phyloP scores from a whole-genome alignment of 2,113 vertebrate genomes.

The Ammodytes marinus region DNA sequence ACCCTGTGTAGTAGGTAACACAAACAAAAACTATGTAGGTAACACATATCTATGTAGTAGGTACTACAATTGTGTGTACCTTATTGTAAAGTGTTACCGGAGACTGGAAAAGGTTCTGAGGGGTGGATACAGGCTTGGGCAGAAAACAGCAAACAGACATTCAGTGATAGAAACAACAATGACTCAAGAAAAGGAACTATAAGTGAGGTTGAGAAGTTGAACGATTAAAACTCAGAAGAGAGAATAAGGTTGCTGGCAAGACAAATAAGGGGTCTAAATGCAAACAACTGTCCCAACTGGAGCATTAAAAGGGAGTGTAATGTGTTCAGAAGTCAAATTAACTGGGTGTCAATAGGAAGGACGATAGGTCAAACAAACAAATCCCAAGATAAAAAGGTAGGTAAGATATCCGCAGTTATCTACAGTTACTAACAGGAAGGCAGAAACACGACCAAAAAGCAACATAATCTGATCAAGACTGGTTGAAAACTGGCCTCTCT shows the following conservation, averaged over 20 bases:
- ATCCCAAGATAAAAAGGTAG: neutral
- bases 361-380: neutral
- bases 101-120: neutral
- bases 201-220: neutral
- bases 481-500: neutral
- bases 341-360: neutral
- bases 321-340: conserved; percentile 13
- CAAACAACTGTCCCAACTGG: neutral
- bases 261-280: neutral
- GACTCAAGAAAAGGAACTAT: conserved; percentile 10
- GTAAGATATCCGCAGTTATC: neutral
- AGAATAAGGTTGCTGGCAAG: conserved; percentile 12
- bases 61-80: too few relatives aligned
- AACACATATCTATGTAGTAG: too few relatives aligned
- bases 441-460: conserved; percentile 7
- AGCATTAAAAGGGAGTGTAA: neutral
- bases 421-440: conserved; percentile 5
- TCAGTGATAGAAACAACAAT: neutral
- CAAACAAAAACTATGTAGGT: too few relatives aligned
- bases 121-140: neutral
- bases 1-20: too few relatives aligned
- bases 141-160: conserved; percentile 3
- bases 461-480: neutral
- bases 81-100: too few relatives aligned
- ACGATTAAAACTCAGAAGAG: neutral